Base-by-base conservation (phyloP, 2,113 vertebrate species). In the Cygnus atratus region DNA sequence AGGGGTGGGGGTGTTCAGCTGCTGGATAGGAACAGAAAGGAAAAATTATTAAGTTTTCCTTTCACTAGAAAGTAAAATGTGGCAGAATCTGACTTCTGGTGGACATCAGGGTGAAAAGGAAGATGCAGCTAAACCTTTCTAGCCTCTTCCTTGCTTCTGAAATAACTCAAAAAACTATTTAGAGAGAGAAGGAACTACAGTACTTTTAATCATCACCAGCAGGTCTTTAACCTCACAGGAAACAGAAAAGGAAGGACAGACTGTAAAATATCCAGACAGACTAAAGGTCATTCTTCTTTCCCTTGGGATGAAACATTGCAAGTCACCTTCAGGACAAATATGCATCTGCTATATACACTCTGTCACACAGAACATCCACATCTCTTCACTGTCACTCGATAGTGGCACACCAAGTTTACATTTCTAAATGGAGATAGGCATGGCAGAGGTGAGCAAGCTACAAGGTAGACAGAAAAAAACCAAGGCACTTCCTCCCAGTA, bases 181-280 rank as follows among this genome's bases (percentile, higher is more conserved):
- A 87, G 48, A 95, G 59, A 86, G 37, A 92, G 44, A 96, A 96
- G 57, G 84, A 92, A 94, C 86, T 54, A 54, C 65, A 87, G 37
- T 57, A 79, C 95, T 96, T 96, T 93, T 96, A 97, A 96, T 95
- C 95, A 97, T 96, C 90, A 79, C 88, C 90, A 93, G 65, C 80
- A 91, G 95, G 84, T 95, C 95, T 94, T 97, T 93, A 97, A 93
- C 92, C 90, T 93, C 86, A 91, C 92, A 95, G 94, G 95, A 96
- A 96, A 95, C 86, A 93, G 94, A 95, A 95, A 54, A 96, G 95
- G 90, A 95, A 94, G 92, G 93, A 92, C 76, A 88, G 62, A 54
- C 70, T 92, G 73, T 96, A 95, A 96, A 94, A 91, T 79, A 94
- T 48, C 70, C 88, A 93, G 95, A 84, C 83, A 88, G 86, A 92